A percentile compares a stretch with the other conserved stretches of the same genome.
These are phyloP conservation scores for Hoplodrina blanda DNA, from an alignment of 2,888 invertebrate genomes.

Conservation along the genomic window DNA sequence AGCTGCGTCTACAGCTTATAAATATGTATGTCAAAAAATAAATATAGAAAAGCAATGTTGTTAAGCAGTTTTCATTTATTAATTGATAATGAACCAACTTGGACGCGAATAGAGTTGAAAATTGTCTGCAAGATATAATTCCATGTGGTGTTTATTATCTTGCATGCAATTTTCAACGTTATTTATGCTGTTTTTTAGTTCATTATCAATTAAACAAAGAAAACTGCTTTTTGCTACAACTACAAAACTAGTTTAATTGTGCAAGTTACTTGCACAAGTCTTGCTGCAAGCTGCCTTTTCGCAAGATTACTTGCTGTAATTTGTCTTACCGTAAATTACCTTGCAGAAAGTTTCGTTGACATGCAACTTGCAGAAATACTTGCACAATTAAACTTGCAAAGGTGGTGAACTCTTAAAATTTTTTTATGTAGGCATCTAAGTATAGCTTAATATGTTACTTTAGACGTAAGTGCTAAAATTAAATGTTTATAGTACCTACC, in stretches of 20 bases:
- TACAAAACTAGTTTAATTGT: not conserved
- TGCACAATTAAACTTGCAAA: conserved; percentile 2
- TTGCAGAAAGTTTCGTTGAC: no score
- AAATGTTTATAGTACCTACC: conserved; percentile 42
- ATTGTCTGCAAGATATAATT: no score
- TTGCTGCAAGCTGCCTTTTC: not conserved
- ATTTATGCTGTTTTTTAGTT: no score
- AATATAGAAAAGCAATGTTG: no score
- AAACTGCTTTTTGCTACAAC: no score
- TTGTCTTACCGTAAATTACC: conserved; percentile 4
- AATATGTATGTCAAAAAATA: not conserved
- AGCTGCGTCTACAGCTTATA: not conserved
- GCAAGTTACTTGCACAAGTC: not conserved
- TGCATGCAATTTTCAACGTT: no score
- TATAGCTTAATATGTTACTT: conserved; percentile 33
- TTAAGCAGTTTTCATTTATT: no score
- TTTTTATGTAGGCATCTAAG: conserved; percentile 20
- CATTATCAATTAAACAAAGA: no score
- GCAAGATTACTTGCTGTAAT: conserved; percentile 17
- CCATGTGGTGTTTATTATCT: no score
- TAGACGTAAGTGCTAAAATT: conserved; percentile 38
- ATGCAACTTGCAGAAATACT: no score
- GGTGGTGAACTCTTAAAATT: not conserved
- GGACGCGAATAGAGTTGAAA: no score
- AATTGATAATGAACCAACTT: no score